Conservation (phyloP, 1,140 invertebrate genomes). For the Rhyzopertha dominica region DNA sequence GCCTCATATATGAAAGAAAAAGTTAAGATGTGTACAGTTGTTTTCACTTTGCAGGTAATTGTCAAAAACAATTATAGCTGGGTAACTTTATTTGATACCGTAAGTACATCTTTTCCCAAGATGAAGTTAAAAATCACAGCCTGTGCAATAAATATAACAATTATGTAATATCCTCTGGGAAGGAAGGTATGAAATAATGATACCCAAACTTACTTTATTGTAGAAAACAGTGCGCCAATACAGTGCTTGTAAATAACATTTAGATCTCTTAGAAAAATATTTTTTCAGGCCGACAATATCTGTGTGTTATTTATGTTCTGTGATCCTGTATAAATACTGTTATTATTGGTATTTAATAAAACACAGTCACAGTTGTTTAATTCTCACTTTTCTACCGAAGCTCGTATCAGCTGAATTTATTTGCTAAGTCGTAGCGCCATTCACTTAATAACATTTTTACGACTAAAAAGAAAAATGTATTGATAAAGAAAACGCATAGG, state of each 20-base stretch:
- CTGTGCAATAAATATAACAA: neutral
- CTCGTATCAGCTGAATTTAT: too few species aligned
- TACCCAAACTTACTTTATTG: neutral
- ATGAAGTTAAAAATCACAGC: neutral
- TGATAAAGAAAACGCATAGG: too few species aligned
- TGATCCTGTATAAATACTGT: too few species aligned
- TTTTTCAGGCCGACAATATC: constrained; percentile 44
- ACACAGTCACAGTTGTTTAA: too few species aligned
- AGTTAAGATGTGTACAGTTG: too few species aligned
- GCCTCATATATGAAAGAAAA: constrained; percentile 2
- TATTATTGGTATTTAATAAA: too few species aligned
- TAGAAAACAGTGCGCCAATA: neutral
- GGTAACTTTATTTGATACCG: neutral
- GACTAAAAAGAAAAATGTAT: too few species aligned
- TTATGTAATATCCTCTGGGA: neutral
- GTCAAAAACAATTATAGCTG: neutral
- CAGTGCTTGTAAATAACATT: constrained; percentile 32
- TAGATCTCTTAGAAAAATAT: constrained; percentile 37
- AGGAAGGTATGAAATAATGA: neutral
- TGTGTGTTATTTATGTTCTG: too few species aligned
- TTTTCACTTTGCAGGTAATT: too few species aligned
- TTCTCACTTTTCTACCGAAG: too few species aligned
- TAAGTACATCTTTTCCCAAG: neutral
- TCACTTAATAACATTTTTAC: too few species aligned
- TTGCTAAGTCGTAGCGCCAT: too few species aligned